These are phyloP conservation scores for Epinephelus lanceolatus DNA, from an alignment of 2,113 vertebrate genomes.

Conservation along the genomic window DNA sequence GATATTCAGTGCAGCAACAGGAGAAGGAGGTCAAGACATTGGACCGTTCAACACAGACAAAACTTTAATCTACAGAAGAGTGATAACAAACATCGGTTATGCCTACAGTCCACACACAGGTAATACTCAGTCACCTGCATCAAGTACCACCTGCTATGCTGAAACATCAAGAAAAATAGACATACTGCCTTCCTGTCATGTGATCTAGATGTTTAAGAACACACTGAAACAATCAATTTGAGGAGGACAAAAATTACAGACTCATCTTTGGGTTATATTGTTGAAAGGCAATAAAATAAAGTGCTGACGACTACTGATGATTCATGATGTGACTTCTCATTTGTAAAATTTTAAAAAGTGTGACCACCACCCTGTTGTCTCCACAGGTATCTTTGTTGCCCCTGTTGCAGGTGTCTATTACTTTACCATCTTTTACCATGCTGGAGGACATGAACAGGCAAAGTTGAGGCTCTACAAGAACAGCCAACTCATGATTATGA, in stretches of 20 bases:
- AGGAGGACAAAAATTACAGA: too few species aligned
- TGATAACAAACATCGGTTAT: background rate
- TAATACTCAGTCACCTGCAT: background rate
- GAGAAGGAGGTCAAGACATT: rapidly evolving
- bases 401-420: conserved; percentile 24
- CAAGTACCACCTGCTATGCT: too few species aligned
- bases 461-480: rapidly evolving
- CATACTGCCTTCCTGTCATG: too few species aligned
- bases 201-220: too few species aligned
- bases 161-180: too few species aligned
- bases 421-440: conserved; percentile 16
- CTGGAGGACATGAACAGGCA: rapidly evolving
- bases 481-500: rapidly evolving
- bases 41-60: background rate
- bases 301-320: too few species aligned
- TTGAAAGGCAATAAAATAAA: too few species aligned
- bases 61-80: rapidly evolving
- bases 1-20: background rate
- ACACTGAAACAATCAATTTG: too few species aligned
- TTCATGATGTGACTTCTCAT: too few species aligned
- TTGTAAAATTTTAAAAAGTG: too few species aligned
- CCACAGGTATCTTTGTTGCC: conserved; percentile 27
- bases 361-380: background rate
- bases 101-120: conserved; percentile 32
- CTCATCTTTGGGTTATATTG: too few species aligned